Base-by-base conservation (phyloP, 2,888 invertebrate species). In the Amphipyra tragopoginis region DNA sequence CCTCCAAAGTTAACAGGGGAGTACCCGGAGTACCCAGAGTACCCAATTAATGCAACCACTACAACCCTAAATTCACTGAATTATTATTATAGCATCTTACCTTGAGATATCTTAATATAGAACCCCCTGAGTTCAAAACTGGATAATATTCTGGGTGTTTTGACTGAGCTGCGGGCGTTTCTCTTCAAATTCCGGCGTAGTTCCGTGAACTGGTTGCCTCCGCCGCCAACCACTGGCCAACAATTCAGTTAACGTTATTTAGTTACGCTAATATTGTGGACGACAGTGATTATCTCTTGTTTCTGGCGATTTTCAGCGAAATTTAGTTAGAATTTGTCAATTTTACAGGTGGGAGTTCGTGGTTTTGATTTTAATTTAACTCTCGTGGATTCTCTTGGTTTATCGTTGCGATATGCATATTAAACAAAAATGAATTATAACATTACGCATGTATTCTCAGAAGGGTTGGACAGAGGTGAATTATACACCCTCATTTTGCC, bases 131-230 rank as follows among this genome's bases (percentile, higher is more conserved):
- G 94, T 81, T 97, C 96, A 6, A 96, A 89, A 5, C 94, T 82
- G 14, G 96, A 96, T 63, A 97, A 89, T 60, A 97, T 90, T 26
- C 94, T 91, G 6, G 91, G 85, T 1, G 96, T 96, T 75, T 94
- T 91, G 39, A 92, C 91, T 0, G 96, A 96, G 11, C 94, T 92
- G 58, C 95, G 95, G 0, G 96, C 96, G 29, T 95, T 93, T 42
- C 93, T 88, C 77, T 96, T 95, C 80, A 96, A 94, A 79, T 92
- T 95, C 33, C 96, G 91, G 9, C 97, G 93, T 34, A 97, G 95
- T 76, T 97, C 96, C 2, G 96, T 96, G 80, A 97, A 97, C 53
- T 95, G 95, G 85, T 97, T 97, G n/a, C 92, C 94, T 5, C 97
- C 97, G 8, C 97, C 97, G 9, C 97, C 97, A 26, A 97, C 94